A percentile compares a stretch with the other conserved stretches of the same genome.
Conservation (phyloP, 2,888 invertebrate genomes). For the Seladonia tumulorum region DNA sequence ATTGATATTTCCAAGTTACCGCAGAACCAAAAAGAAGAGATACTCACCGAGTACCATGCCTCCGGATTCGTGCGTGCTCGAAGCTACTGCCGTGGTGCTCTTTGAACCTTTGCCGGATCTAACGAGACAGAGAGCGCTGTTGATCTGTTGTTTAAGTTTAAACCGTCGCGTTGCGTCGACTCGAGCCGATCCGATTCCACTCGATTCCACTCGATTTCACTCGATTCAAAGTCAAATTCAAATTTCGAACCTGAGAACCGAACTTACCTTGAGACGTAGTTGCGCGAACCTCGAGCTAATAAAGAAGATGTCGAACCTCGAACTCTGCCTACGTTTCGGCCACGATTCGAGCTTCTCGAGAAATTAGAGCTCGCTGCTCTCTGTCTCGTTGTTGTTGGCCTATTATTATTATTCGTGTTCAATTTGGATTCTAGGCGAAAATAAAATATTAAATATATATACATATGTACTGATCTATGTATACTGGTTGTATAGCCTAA, state of each 20-base stretch:
- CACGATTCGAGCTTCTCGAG: neutral
- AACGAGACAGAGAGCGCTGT: neutral
- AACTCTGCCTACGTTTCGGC: neutral
- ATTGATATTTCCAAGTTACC: neutral
- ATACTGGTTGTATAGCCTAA: neutral
- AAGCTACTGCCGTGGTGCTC: neutral
- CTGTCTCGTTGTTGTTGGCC: neutral
- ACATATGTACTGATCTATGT: too few relatives aligned
- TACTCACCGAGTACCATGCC: constrained; percentile 41
- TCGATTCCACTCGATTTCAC: too few relatives aligned
- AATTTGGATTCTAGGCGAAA: neutral
- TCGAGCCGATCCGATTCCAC: too few relatives aligned
- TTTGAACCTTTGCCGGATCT: neutral
- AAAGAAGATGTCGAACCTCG: neutral
- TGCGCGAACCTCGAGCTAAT: constrained; percentile 15
- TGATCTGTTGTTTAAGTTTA: too few relatives aligned
- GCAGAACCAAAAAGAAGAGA: neutral
- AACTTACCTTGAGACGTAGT: constrained; percentile 26
- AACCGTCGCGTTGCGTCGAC: too few relatives aligned
- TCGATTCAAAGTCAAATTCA: neutral
- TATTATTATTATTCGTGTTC: neutral
- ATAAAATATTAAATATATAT: neutral
- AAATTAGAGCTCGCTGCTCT: neutral
- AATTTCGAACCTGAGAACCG: neutral
- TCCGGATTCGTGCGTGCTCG: constrained; percentile 19